phyloP scores from a whole-genome alignment of 30 jellyfish, hydroid and myxozoan species.

The Catostylus mosaicus region DNA sequence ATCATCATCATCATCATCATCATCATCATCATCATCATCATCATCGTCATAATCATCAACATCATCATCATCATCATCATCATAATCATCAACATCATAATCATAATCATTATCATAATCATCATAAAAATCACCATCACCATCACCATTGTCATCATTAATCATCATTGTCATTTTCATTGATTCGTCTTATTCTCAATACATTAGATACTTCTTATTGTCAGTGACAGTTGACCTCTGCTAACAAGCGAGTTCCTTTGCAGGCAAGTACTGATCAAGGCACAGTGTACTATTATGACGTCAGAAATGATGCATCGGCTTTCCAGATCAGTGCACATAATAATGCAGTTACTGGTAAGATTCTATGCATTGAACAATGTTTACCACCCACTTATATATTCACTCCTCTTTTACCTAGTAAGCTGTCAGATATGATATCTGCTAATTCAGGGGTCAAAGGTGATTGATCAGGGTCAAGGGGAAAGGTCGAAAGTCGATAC shows the following conservation, averaged over 20 bases:
- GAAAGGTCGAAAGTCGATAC: no score
- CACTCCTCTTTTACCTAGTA: no score
- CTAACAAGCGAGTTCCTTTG: not conserved
- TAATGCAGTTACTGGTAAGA: slow-evolving; percentile 83
- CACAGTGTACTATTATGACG: slow-evolving; percentile 79
- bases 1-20: not conserved
- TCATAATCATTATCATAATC: not conserved
- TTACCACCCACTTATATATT: not conserved
- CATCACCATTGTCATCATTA: no score
- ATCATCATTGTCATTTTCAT: not conserved
- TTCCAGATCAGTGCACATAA: slow-evolving; percentile 87
- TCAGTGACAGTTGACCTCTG: no score
- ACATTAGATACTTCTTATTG: no score
- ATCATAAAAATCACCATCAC: no score
- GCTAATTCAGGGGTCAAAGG: no score
- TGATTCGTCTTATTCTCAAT: not conserved
- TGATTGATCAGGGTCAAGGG: no score
- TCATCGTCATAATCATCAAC: not conserved
- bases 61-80: not conserved
- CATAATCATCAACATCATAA: not conserved
- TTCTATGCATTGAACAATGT: not conserved
- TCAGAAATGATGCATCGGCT: slow-evolving; percentile 77
- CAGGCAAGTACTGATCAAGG: slow-evolving; percentile 90
- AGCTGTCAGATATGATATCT: no score
- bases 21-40: not conserved